Percentiles rank a stretch among this genome's conserved stretches.
phyloP scores from a whole-genome alignment of 2,888 invertebrate species.

The Lithophane leautieri region DNA sequence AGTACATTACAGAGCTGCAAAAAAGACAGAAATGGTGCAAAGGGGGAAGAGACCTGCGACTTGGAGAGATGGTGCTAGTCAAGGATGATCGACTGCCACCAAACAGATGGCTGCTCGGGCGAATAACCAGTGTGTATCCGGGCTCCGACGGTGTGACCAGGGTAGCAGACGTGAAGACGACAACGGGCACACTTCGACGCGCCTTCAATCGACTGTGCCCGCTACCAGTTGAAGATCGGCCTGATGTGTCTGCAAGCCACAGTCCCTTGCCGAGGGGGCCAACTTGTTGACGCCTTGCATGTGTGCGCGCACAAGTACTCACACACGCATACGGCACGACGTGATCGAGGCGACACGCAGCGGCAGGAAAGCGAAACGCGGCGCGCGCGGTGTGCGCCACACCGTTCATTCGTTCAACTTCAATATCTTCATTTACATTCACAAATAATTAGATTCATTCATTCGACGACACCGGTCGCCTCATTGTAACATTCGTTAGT shows the following conservation, averaged over 20 bases:
- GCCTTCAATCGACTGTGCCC: slow-evolving; percentile 10
- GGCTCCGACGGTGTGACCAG: slow-evolving; percentile 5
- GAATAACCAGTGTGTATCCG: slow-evolving; percentile 1
- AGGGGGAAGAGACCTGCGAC: neutral
- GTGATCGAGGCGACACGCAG: neutral
- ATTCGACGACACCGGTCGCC: no score
- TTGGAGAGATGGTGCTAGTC: slow-evolving; percentile 20
- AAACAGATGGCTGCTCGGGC: slow-evolving; percentile 21
- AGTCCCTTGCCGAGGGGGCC: neutral
- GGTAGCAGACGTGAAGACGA: slow-evolving; percentile 5
- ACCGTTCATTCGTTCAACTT: no score
- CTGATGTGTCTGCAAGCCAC: slow-evolving; percentile 1
- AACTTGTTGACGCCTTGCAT: slow-evolving; percentile 13
- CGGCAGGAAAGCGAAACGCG: neutral
- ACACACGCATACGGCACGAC: neutral
- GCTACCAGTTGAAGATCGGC: slow-evolving; percentile 3
- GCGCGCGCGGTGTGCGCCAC: no score
- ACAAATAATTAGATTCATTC: no score
- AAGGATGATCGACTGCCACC: slow-evolving; percentile 18
- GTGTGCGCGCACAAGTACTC: neutral
- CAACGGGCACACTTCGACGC: slow-evolving; percentile 1
- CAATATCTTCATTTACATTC: no score
- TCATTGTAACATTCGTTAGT: no score
- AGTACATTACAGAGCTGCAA: slow-evolving; percentile 22
- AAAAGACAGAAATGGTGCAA: slow-evolving; percentile 18